Evolutionary conservation across 2,888 invertebrate genomes (phyloP).

Genomic region (Brassicogethes aeneus): DNA sequence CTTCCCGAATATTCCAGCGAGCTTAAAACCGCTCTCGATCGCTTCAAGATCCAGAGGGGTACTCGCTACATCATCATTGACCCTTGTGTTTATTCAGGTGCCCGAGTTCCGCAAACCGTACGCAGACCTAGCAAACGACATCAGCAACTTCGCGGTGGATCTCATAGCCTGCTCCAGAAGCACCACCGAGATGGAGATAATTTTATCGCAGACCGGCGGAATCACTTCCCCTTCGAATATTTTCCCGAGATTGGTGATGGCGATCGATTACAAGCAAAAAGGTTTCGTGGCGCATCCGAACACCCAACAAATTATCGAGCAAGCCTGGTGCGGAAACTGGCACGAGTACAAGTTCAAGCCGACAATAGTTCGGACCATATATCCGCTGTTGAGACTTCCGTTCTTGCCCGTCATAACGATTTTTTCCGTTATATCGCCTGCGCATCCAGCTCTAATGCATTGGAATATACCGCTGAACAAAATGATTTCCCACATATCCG

Average conservation of each 20-base stretch:
- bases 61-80: too few species aligned
- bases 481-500: constrained; percentile 58
- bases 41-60: too few species aligned
- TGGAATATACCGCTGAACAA: constrained; percentile 61
- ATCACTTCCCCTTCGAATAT: constrained; percentile 22
- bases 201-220: constrained; percentile 46
- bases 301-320: constrained; percentile 58
- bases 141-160: constrained; percentile 50
- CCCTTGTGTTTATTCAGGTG: too few species aligned
- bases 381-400: constrained; percentile 35
- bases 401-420: constrained; percentile 41
- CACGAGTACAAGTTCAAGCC: constrained; percentile 36
- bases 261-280: constrained; percentile 61
- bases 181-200: constrained; percentile 59
- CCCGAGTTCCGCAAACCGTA: constrained; percentile 57
- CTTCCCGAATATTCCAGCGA: too few species aligned
- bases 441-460: constrained; percentile 42
- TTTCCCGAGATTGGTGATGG: constrained; percentile 58
- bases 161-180: constrained; percentile 56
- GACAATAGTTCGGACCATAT: constrained; percentile 19
- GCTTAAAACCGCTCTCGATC: too few species aligned
- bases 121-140: constrained; percentile 46
- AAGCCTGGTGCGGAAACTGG: constrained; percentile 54
- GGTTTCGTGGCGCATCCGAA: constrained; percentile 69
- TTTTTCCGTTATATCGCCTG: constrained; percentile 40